phyloP scores from a whole-genome alignment of 2,797 vertebrate genomes.

The Macropus fuliginosus region DNA sequence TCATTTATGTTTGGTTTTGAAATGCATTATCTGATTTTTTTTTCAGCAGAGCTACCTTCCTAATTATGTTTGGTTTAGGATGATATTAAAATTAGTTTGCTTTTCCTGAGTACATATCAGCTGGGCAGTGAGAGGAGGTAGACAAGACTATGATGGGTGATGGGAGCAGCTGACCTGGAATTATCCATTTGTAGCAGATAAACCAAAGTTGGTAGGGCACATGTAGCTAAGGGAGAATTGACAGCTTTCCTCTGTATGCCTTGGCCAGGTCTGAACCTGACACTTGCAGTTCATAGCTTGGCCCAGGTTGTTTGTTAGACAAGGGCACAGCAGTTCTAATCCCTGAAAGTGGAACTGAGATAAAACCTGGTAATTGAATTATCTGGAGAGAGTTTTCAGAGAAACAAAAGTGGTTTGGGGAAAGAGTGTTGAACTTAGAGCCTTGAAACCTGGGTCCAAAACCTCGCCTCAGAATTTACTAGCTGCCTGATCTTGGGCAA shows the following conservation, averaged over 20 bases:
- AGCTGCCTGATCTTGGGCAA: not conserved
- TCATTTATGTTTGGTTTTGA: slow-evolving; percentile 68
- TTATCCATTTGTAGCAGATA: not conserved
- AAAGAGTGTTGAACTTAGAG: not conserved
- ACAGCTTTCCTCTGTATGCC: not conserved
- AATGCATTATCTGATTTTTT: slow-evolving; percentile 54
- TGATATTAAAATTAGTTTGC: slow-evolving; percentile 74
- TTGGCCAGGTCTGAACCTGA: slow-evolving; percentile 54
- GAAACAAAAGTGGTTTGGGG: slow-evolving; percentile 55
- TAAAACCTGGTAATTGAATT: slow-evolving; percentile 72
- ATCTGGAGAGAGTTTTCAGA: slow-evolving; percentile 75
- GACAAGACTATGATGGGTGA: not conserved
- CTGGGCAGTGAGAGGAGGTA: slow-evolving; percentile 34
- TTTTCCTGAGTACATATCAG: slow-evolving; percentile 64
- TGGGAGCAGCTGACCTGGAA: not conserved
- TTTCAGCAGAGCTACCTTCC: slow-evolving; percentile 65
- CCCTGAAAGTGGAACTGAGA: slow-evolving; percentile 67
- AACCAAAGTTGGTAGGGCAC: slow-evolving; percentile 26
- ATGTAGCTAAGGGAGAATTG: not conserved
- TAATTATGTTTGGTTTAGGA: slow-evolving; percentile 77
- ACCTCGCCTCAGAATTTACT: not conserved
- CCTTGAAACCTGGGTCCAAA: not conserved
- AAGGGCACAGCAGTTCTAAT: slow-evolving; percentile 32
- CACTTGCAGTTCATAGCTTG: slow-evolving; percentile 41
- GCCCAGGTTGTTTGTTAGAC: slow-evolving; percentile 39